Percentiles rank a stretch among this genome's conserved stretches.
Conservation (phyloP, 2,888 invertebrate genomes). For the Cataglyphis albicans region DNA sequence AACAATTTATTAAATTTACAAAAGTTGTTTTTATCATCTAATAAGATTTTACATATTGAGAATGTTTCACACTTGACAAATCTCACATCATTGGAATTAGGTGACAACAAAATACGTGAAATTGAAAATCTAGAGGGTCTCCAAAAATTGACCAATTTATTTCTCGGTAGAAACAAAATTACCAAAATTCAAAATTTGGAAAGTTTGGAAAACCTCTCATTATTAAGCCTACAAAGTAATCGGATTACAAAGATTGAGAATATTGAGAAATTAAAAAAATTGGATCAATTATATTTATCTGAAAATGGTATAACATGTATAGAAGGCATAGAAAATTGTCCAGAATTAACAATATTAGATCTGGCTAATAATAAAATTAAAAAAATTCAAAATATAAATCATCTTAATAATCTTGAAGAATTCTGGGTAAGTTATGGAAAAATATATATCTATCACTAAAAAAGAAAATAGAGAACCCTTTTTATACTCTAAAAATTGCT, state of each 20-base stretch:
- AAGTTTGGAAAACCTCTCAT: conserved; percentile 90
- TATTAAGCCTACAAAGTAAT: conserved; percentile 96
- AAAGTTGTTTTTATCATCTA: conserved; percentile 95
- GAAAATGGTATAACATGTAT: conserved; percentile 95
- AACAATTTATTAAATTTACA: conserved; percentile 91
- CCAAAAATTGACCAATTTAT: conserved; percentile 92
- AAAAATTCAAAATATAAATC: conserved; percentile 91
- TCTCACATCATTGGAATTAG: conserved; percentile 95
- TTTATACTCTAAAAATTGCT: no score
- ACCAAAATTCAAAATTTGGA: conserved; percentile 94
- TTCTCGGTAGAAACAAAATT: conserved; percentile 98
- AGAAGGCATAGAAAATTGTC: conserved; percentile 91
- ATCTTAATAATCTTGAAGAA: conserved; percentile 94
- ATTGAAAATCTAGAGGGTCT: conserved; percentile 95
- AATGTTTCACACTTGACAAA: conserved; percentile 93
- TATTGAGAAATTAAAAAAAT: conserved; percentile 90
- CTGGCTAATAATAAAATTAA: conserved; percentile 95
- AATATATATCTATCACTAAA: background rate
- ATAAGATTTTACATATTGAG: conserved; percentile 95
- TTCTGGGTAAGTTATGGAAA: conserved; percentile 91
- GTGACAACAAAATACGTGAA: conserved; percentile 96
- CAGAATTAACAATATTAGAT: conserved; percentile 94
- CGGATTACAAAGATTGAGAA: conserved; percentile 95
- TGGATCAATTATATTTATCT: conserved; percentile 96
- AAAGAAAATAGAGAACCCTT: no score